Evolutionary conservation across 2,888 invertebrate species (phyloP).

Genomic region (Sericinus montela): DNA sequence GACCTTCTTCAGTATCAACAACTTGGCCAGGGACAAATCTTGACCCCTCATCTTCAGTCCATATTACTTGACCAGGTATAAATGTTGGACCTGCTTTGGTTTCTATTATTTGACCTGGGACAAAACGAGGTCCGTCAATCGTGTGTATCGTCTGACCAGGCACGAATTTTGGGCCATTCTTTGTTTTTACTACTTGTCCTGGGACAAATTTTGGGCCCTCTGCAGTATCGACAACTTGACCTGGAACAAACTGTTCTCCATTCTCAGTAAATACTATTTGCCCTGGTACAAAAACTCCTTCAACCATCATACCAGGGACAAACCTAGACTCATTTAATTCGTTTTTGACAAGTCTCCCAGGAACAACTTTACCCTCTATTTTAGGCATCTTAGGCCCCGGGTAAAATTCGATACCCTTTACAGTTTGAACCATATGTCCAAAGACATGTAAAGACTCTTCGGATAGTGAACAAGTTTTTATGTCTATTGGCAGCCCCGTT

Average conservation of each 20-base stretch:
- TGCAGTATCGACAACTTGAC: constrained; percentile 84
- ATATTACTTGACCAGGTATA: constrained; percentile 88
- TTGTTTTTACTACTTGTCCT: constrained; percentile 86
- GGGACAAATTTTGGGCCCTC: constrained; percentile 87
- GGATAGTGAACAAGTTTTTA: constrained; percentile 71
- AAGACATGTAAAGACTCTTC: constrained; percentile 78
- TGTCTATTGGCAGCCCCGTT: constrained; percentile 79
- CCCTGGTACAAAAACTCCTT: constrained; percentile 83
- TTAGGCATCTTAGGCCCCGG: constrained; percentile 76
- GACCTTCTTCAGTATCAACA: constrained; percentile 85
- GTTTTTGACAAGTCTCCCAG: constrained; percentile 81
- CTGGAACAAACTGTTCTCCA: constrained; percentile 85
- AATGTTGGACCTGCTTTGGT: constrained; percentile 87
- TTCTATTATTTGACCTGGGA: constrained; percentile 88
- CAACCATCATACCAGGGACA: constrained; percentile 84
- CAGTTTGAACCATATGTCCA: constrained; percentile 83
- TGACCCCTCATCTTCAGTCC: constrained; percentile 79
- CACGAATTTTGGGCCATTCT: constrained; percentile 81
- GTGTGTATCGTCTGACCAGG: constrained; percentile 87
- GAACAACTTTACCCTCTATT: constrained; percentile 80
- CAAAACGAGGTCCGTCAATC: constrained; percentile 85
- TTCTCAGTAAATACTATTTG: constrained; percentile 84
- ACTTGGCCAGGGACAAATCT: constrained; percentile 84
- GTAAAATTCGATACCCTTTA: constrained; percentile 82
- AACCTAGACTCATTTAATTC: constrained; percentile 81